A percentile compares a stretch with the other conserved stretches of the same genome.
Conservation (phyloP, 2,888 invertebrate species). For the Gymnoscelis rufifasciata region DNA sequence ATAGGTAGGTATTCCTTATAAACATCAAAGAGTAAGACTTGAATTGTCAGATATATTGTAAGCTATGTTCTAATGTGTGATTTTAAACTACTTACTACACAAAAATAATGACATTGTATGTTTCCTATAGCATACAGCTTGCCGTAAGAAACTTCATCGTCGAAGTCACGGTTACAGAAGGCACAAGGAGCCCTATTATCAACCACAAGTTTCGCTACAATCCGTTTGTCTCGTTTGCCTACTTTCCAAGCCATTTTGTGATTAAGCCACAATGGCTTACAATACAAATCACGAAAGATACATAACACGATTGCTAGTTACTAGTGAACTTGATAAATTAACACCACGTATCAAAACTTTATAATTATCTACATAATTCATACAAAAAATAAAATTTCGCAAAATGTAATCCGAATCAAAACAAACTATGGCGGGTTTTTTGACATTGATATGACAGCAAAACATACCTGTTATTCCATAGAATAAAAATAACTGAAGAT, state of each 20-base stretch:
- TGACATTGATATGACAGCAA: constrained; percentile 1
- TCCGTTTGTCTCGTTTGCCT: constrained; percentile 26
- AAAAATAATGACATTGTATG: constrained; percentile 85
- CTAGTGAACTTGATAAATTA: no score
- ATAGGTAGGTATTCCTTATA: no score
- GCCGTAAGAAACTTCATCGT: constrained; percentile 78
- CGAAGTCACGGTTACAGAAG: constrained; percentile 72
- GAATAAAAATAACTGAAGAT: not conserved
- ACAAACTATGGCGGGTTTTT: constrained; percentile 5
- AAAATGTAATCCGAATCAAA: not conserved
- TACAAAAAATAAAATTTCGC: no score
- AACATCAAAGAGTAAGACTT: no score
- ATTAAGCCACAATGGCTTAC: not conserved
- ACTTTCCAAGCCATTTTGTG: constrained; percentile 35
- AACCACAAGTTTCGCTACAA: constrained; percentile 51
- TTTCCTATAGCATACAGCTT: constrained; percentile 75
- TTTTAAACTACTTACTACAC: constrained; percentile 80
- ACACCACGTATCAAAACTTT: no score
- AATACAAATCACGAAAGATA: not conserved
- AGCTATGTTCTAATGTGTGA: no score
- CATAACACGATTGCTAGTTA: not conserved
- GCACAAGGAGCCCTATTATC: constrained; percentile 60
- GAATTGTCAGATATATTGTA: no score
- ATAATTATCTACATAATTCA: no score
- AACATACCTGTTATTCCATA: not conserved